These are phyloP conservation scores for Coregonus clupeaformis DNA, from an alignment of 2,113 vertebrate species.

Conservation along the genomic window DNA sequence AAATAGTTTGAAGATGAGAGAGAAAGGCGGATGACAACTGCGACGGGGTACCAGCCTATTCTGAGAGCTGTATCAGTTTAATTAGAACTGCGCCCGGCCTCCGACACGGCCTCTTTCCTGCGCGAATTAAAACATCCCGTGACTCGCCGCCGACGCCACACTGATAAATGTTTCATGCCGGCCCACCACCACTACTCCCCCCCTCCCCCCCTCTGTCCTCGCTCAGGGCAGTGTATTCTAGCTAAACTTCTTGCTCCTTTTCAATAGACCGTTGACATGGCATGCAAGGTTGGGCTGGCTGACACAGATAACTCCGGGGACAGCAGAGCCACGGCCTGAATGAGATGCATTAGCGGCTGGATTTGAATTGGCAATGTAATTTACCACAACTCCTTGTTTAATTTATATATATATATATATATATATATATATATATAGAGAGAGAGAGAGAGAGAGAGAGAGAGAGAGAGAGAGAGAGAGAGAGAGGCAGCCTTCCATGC, in stretches of 20 bases:
- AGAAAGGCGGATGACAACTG: conserved; percentile 67
- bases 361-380: conserved; percentile 89
- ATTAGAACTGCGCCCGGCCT: conserved; percentile 79
- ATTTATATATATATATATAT: conserved; percentile 73
- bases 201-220: conserved; percentile 68
- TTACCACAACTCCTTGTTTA: conserved; percentile 85
- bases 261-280: conserved; percentile 79
- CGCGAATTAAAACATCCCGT: conserved; percentile 81
- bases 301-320: conserved; percentile 90
- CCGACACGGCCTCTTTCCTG: conserved; percentile 78
- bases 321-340: conserved; percentile 79
- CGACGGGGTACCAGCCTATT: conserved; percentile 52
- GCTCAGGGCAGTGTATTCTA: conserved; percentile 77
- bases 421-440: no score
- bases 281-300: conserved; percentile 78
- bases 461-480: no score
- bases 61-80: conserved; percentile 77
- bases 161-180: conserved; percentile 84
- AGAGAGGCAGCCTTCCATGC: no score
- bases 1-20: conserved; percentile 86
- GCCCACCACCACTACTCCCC: conserved; percentile 63
- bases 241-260: conserved; percentile 74
- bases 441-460: no score
- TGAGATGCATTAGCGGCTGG: conserved; percentile 90
- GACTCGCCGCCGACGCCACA: conserved; percentile 66